Base-by-base conservation (phyloP, 2,888 invertebrate genomes). In the Piscicola geometra region DNA sequence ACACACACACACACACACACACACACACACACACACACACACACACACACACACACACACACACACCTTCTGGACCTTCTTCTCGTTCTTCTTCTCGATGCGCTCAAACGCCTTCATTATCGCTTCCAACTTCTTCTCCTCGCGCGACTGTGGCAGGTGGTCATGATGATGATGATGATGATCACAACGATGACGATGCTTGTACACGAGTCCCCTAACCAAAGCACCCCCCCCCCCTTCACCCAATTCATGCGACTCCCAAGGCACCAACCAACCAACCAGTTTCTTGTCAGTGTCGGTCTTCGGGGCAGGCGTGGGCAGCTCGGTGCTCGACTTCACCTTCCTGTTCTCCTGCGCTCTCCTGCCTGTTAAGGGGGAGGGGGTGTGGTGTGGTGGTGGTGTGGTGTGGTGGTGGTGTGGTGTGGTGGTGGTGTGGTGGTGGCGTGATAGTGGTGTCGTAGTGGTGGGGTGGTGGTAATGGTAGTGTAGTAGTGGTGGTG, bases 31-130 rank as follows among this genome's bases (percentile, higher is more conserved):
- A 21, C 21, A 47, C 21, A 9, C 21, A 47, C 50, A 47, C 21
- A 47, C 21, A 21, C 50, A 47, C 9, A 47, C 50, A 47, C 21
- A 9, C 21, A 47, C 21, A 21, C 21, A 47, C 12, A n/a, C 9
- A 47, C 12, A 47, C 52, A n/a, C 72, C 47, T 52, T 73, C 35
- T 35, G 60, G n/a, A 50, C 52, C 73, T 60, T 73, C 52, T 52
- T 73, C 64, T 73, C 73, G 15, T 64, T 73, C 73, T 73, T 73
- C 30, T 66, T 76, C 33, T 76, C 71, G 0, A 76, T 76, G 33
- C 71, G 25, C 68, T 76, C 76, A 28, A 76, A 76, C 28, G 76
- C 76, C 66, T 76, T 76, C 76, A 76, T 76, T n/a, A 76, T 76
- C 25, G 76, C 76, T 36, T 76, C 76, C 33, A 76, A 66, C 71